Percentiles rank a stretch among this genome's conserved stretches.
phyloP scores from a whole-genome alignment of 1,140 invertebrate genomes.

The Papilio machaon region DNA sequence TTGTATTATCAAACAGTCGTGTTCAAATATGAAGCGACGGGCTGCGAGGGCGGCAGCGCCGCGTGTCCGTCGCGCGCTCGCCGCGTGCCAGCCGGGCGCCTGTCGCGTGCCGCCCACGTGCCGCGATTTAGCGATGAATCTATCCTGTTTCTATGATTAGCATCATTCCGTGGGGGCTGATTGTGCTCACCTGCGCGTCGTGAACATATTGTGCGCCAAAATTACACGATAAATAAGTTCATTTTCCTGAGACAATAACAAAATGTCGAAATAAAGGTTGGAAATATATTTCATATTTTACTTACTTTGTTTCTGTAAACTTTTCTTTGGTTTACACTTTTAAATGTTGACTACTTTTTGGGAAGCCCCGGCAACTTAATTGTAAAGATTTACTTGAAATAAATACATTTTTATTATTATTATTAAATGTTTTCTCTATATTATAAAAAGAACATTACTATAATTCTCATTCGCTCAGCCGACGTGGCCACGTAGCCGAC shows the following conservation, averaged over 20 bases:
- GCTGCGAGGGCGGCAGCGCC: not conserved
- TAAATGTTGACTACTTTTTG: no score
- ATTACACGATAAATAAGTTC: not conserved
- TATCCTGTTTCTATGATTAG: constrained; percentile 16
- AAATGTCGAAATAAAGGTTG: not conserved
- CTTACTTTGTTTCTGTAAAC: no score
- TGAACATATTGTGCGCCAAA: not conserved
- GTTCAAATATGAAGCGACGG: constrained; percentile 33
- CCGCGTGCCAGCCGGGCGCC: not conserved
- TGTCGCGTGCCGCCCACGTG: constrained; percentile 35
- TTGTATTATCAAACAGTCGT: constrained; percentile 30
- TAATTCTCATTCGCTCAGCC: not conserved
- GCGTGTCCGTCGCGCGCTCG: constrained; percentile 34
- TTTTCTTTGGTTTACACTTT: not conserved
- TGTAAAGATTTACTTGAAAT: no score
- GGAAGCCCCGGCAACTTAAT: no score
- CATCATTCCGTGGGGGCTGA: constrained; percentile 7
- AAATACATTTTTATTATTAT: not conserved
- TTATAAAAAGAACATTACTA: not conserved
- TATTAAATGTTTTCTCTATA: not conserved
- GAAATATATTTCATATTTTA: not conserved
- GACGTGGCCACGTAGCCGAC: no score
- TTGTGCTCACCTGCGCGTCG: not conserved
- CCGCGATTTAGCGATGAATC: constrained; percentile 16
- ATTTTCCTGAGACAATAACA: not conserved